Evolutionary conservation across 2,797 vertebrate genomes (phyloP), one percentile per base, ranked within the genome.

Genomic region (Eulemur albifrons): DNA sequence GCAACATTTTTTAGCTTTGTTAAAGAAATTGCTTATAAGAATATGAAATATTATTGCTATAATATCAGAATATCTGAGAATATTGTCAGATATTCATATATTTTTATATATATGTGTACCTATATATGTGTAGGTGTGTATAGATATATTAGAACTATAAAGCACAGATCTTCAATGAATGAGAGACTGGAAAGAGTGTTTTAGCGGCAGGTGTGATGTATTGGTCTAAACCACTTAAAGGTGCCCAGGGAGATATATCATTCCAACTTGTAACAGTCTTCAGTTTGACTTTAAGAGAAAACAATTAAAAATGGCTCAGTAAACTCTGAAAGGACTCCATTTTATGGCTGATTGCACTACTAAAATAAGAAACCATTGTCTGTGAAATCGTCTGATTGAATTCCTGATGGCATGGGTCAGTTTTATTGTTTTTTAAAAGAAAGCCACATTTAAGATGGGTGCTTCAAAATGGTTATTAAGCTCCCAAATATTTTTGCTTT

Each of bases 361-460:
- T 98, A 98, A 98, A 79, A 97, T 96, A 97, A 98, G 91, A 97
- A 98, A 87, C 52, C 40, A 73, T 91, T 97, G 94, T 32, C 90
- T 98, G 95, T 98, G 93, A 98, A 98, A 95, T 86, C 91, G 43
- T 84, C 82, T 93, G 97, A 98, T 95, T 96, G 95, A 98, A 97
- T 97, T 97, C 43, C 87, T 94, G 57, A 87, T 93, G 30, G 15
- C 45, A 80, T 20, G 21, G 93, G 48, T 96, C 65, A 98, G 88
- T 63, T 85, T 32, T 73, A 69, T 48, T 93, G 92, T 97, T 97
- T 95, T 6, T 88, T 57, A 88, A 80, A 94, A 96, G 89, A 92
- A 88, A 94, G 27, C 30, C 94, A 87, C 38, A n/a, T 88, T 93
- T 94, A 96, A 94, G 93, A 96, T 80, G 70, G 67, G 25, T 81